Conservation (phyloP, 2,797 vertebrate species). For the Decapterus maruadsi region DNA sequence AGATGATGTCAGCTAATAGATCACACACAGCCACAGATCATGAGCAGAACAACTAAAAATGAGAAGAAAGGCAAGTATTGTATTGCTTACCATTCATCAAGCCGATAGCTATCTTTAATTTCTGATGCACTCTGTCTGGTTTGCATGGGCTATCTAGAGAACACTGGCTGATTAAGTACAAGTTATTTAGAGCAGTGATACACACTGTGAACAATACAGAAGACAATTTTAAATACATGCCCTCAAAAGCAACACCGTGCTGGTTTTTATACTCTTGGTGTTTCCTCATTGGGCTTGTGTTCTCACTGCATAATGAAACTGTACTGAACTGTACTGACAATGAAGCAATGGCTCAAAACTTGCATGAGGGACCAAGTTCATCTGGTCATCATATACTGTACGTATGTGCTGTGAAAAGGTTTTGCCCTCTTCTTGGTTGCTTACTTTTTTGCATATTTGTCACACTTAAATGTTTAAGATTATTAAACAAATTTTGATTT, state of each 20-base stretch:
- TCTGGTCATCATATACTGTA: too few species aligned
- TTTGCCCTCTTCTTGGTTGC: too few species aligned
- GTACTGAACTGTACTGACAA: too few species aligned
- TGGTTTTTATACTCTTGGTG: background rate
- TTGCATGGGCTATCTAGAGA: background rate
- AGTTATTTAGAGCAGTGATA: background rate
- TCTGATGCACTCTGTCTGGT: background rate
- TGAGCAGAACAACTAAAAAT: constrained; percentile 17
- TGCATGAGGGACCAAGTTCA: too few species aligned
- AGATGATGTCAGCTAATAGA: constrained; percentile 10
- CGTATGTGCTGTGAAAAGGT: too few species aligned
- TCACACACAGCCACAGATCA: constrained; percentile 30
- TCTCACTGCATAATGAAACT: too few species aligned
- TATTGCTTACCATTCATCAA: background rate
- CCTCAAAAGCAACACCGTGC: background rate
- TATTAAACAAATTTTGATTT: too few species aligned
- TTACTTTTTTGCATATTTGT: too few species aligned
- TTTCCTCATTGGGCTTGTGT: background rate
- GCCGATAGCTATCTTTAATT: constrained; percentile 4
- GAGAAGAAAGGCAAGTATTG: constrained; percentile 3
- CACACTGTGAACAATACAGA: background rate
- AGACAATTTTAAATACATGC: background rate
- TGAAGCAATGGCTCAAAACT: too few species aligned
- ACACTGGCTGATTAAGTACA: background rate
- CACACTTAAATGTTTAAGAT: too few species aligned